Conservation (phyloP, 2,888 invertebrate species). For the Mongoloraphidia duomilia region DNA sequence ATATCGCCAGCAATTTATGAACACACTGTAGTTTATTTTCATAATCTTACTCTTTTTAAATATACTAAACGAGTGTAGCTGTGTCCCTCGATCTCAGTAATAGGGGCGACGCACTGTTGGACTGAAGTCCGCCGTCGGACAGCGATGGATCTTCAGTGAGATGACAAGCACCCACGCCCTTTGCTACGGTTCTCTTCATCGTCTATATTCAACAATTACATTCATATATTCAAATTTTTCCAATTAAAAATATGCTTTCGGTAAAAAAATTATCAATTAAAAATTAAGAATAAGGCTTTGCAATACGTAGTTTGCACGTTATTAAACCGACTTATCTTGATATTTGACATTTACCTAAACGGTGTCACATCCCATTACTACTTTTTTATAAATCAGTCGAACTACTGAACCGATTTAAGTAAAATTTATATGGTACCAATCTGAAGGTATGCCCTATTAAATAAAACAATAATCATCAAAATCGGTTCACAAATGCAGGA, state of each 20-base stretch:
- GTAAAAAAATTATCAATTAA: background rate
- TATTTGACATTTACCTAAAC: too few species aligned
- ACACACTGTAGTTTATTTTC: too few species aligned
- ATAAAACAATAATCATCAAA: too few species aligned
- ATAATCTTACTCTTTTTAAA: too few species aligned
- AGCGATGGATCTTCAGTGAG: constrained; percentile 36
- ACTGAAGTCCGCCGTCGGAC: constrained; percentile 8
- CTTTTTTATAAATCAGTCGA: too few species aligned
- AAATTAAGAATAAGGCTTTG: background rate
- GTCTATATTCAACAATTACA: constrained; percentile 38
- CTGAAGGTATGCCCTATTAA: too few species aligned
- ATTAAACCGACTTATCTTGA: constrained; percentile 13
- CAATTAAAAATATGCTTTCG: background rate
- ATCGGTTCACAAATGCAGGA: too few species aligned
- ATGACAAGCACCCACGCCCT: constrained; percentile 51
- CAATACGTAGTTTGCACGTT: background rate
- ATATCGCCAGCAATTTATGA: too few species aligned
- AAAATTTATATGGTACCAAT: too few species aligned
- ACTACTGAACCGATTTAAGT: too few species aligned
- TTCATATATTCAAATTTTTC: background rate
- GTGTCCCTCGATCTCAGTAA: constrained; percentile 1
- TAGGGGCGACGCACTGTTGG: background rate
- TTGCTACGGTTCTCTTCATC: constrained; percentile 44
- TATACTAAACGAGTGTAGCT: too few species aligned
- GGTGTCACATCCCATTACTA: too few species aligned